phyloP scores from a whole-genome alignment of 2,888 invertebrate genomes.

The Apamea epomidion region DNA sequence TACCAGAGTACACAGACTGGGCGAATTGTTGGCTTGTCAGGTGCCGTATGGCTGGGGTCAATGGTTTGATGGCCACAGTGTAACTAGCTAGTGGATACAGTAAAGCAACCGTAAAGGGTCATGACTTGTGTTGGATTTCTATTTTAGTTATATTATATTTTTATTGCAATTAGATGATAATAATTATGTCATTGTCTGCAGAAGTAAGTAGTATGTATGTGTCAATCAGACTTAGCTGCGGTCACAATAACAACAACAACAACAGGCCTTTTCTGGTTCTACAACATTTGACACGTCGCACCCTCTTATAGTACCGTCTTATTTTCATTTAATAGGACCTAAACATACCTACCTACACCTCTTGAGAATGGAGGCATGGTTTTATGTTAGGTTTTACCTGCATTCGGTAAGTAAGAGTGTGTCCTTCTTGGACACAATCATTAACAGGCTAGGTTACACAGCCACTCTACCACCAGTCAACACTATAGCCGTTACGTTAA shows the following conservation, averaged over 20 bases:
- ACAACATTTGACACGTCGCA: no score
- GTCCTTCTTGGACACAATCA: no score
- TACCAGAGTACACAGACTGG: conserved; percentile 67
- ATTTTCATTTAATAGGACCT: not conserved
- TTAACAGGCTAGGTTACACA: conserved; percentile 1
- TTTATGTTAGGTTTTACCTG: not conserved
- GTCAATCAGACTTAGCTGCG: not conserved
- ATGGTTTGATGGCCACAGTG: conserved; percentile 51
- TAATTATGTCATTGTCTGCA: no score
- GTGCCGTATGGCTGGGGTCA: conserved; percentile 70
- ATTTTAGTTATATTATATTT: not conserved
- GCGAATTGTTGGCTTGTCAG: conserved; percentile 68
- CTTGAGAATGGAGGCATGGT: rapidly evolving
- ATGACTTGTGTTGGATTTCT: not conserved
- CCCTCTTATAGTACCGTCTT: not conserved
- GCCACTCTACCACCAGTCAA: not conserved
- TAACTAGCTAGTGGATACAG: conserved; percentile 12
- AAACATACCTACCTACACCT: not conserved
- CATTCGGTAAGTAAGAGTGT: not conserved
- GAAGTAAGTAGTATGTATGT: not conserved
- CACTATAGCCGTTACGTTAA: conserved; percentile 33
- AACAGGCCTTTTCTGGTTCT: not conserved
- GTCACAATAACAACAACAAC: not conserved
- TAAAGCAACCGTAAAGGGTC: not conserved
- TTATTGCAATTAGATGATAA: no score